These are phyloP conservation scores for Apeira syringaria DNA, from an alignment of 2,888 invertebrate genomes.

Conservation along the genomic window DNA sequence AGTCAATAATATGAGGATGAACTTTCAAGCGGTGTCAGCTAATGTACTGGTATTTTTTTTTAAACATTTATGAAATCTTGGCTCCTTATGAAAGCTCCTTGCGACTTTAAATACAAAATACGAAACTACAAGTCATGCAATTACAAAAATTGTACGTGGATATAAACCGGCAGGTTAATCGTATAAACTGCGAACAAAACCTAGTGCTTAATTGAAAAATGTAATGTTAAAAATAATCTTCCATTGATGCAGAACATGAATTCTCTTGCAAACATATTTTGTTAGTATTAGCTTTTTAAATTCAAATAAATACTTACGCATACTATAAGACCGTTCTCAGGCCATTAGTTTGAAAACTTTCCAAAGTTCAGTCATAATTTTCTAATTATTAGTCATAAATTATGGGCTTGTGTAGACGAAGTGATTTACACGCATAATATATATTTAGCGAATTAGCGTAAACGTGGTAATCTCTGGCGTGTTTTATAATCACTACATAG, in stretches of 20 bases:
- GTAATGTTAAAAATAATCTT: constrained; percentile 53
- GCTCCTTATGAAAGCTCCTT: too few species aligned
- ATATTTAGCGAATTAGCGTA: too few species aligned
- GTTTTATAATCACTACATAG: too few species aligned
- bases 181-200: constrained; percentile 47
- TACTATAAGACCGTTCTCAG: constrained; percentile 1
- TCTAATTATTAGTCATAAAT: not conserved
- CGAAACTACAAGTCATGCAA: too few species aligned
- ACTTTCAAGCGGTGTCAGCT: too few species aligned
- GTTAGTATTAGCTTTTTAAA: not conserved
- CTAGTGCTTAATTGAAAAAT: constrained; percentile 76
- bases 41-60: too few species aligned
- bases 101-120: constrained; percentile 13
- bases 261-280: constrained; percentile 43
- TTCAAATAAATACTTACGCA: constrained; percentile 5
- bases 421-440: too few species aligned
- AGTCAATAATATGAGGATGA: too few species aligned
- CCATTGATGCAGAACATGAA: constrained; percentile 77
- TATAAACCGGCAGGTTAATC: constrained; percentile 26
- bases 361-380: constrained; percentile 19
- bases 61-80: too few species aligned
- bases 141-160: constrained; percentile 24
- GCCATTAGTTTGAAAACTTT: constrained; percentile 15
- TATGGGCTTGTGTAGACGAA: constrained; percentile 4
- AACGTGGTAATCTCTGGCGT: too few species aligned